Percentiles rank a stretch among this genome's conserved stretches.
phyloP scores from a whole-genome alignment of 2,888 invertebrate genomes.

The Caenorhabditis plicata region DNA sequence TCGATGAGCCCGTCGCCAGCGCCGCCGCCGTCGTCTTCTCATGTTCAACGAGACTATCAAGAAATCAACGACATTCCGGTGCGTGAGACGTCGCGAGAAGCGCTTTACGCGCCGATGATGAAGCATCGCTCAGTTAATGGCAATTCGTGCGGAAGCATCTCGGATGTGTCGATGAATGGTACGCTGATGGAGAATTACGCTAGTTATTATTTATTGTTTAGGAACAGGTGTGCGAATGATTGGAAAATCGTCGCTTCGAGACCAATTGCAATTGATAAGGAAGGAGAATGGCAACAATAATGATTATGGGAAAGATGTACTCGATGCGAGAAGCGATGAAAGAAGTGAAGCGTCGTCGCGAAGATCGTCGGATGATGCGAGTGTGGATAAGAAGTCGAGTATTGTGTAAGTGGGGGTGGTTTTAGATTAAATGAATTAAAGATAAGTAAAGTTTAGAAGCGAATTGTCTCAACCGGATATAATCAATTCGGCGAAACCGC shows the following conservation, averaged over 20 bases:
- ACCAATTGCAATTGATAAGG: slow-evolving; percentile 29
- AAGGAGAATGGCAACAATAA: slow-evolving; percentile 7
- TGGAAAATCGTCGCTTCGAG: slow-evolving; percentile 25
- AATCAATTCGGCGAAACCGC: slow-evolving; percentile 20
- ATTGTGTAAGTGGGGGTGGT: background rate
- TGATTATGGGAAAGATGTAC: slow-evolving; percentile 1
- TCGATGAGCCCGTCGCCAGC: slow-evolving; percentile 11
- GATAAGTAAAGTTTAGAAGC: too few species aligned
- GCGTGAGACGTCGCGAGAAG: slow-evolving; percentile 6
- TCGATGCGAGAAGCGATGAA: slow-evolving; percentile 16
- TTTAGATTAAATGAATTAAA: background rate
- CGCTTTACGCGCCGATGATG: slow-evolving; percentile 25
- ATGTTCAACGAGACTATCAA: too few species aligned
- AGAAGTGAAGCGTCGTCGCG: slow-evolving; percentile 14
- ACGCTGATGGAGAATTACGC: background rate
- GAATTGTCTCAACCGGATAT: slow-evolving; percentile 24
- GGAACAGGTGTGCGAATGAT: slow-evolving; percentile 18
- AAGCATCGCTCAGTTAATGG: slow-evolving; percentile 33
- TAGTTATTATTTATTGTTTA: too few species aligned
- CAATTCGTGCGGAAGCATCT: too few species aligned
- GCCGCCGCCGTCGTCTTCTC: background rate
- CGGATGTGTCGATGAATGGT: background rate
- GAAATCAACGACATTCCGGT: background rate
- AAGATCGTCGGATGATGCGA: slow-evolving; percentile 17
- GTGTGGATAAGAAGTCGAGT: background rate